Evolutionary conservation across 2,888 invertebrate species (phyloP), one percentile per base, ranked within the genome.

Genomic region (Colletes collaris): DNA sequence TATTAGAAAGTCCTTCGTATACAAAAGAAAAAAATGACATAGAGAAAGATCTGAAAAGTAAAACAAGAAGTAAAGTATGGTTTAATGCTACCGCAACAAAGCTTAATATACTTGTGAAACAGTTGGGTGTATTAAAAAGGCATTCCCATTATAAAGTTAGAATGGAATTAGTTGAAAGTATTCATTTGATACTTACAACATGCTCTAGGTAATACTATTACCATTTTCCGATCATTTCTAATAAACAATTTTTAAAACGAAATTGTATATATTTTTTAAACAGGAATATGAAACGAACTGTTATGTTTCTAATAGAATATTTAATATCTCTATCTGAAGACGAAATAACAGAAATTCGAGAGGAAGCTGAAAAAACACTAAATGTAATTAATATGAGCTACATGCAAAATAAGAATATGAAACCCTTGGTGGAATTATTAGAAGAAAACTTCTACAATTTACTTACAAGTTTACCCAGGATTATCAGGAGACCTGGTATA

Each of bases 251-350:
- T 76, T 56, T 77, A 53, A 71, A 73, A 46, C 19, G 37, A 44
- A 40, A 63, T 52, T 60, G 35, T 60, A 16, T 40, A 40, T 13
- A 66, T 79, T 64, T 69, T 73, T 52, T 19, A 5, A 52, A 59
- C 50, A 95, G 96, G 76, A 95, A 96, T 79, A 94, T 97, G 93
- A 94, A 94, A 27, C 92, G 94, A 0, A 95, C 95, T 65, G 93
- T 95, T 62, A 93, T 95, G n/a, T 92, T 94, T 79, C 93, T 96
- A 7, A 92, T 97, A 3, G 96, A 97, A 91, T 94, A 96, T 49
- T 92, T 97, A 7, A 95, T 97, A 80, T 94, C 95, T 0, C 92
- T 97, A 44, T 95, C 96, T 0, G 95, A 96, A 90, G 97, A 97
- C 92, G 95, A 95, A 8, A 93, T 94, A 79, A 87, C 91, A 0